A percentile compares a stretch with the other conserved stretches of the same genome.
Conservation (phyloP, 2,797 vertebrate species). For the Schizothorax lantsangensis region DNA sequence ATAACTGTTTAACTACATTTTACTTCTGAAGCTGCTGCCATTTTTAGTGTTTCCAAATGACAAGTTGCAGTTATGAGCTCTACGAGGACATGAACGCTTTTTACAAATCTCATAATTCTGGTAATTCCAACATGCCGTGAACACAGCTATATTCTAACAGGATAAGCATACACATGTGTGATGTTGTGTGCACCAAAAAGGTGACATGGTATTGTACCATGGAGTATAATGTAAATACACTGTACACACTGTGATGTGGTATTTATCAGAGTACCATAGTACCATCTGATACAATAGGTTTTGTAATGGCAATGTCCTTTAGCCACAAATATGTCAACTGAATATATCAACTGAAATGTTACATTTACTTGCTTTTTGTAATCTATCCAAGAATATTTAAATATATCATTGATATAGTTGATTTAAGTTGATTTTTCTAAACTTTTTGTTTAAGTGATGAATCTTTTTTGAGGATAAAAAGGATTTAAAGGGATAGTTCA, state of each 20-base stretch:
- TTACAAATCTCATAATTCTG: background rate
- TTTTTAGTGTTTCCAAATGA: background rate
- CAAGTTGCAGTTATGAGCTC: background rate
- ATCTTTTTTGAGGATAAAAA: background rate
- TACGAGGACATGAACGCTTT: background rate
- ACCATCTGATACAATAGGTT: background rate
- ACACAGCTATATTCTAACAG: background rate
- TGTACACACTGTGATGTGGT: background rate
- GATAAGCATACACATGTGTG: background rate
- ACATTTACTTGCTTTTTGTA: background rate
- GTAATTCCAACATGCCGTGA: background rate
- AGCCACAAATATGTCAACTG: constrained; percentile 2
- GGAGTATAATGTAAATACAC: background rate
- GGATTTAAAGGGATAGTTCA: background rate
- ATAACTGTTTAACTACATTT: background rate
- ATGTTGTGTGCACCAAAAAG: background rate
- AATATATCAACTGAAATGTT: constrained; percentile 21
- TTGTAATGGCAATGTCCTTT: background rate
- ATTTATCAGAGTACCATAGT: background rate
- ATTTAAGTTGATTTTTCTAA: constrained; percentile 3
- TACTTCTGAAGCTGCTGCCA: background rate
- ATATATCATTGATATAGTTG: background rate
- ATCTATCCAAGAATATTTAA: background rate
- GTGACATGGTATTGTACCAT: background rate
- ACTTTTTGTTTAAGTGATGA: background rate